phyloP scores from a whole-genome alignment of 2,888 invertebrate species.

The Tetranychus truncatus region DNA sequence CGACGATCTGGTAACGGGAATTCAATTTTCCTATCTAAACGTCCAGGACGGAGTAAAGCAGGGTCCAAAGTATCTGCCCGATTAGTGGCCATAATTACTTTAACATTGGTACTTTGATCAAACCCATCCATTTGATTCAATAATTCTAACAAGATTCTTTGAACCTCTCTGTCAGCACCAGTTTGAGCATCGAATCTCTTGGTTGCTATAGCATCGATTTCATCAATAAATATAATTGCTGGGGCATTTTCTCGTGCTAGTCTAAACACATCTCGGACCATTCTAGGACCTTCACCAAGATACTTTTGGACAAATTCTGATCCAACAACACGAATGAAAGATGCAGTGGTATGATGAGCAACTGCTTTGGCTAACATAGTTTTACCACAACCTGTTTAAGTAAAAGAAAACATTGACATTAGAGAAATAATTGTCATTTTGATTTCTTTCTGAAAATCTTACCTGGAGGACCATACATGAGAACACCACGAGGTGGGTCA shows the following conservation, averaged over 20 bases:
- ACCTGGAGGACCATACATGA: conserved; percentile 11
- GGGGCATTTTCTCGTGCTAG: conserved; percentile 97
- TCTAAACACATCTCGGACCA: conserved; percentile 97
- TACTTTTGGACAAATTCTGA: conserved; percentile 99
- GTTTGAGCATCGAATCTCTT: conserved; percentile 97
- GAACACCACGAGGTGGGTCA: conserved; percentile 60
- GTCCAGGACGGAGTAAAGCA: conserved; percentile 79
- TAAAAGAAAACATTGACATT: background rate
- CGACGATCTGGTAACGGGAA: conserved; percentile 85
- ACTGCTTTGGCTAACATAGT: conserved; percentile 99
- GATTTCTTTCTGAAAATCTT: background rate
- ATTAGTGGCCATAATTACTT: conserved; percentile 92
- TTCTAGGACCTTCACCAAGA: conserved; percentile 92
- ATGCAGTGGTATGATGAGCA: conserved; percentile 93
- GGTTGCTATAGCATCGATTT: conserved; percentile 98
- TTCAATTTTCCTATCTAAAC: conserved; percentile 94
- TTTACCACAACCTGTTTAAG: conserved; percentile 62
- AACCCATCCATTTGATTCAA: conserved; percentile 99
- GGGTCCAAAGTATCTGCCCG: conserved; percentile 95
- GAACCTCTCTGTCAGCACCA: conserved; percentile 93
- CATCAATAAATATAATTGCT: conserved; percentile 98
- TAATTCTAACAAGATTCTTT: conserved; percentile 84
- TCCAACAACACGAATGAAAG: conserved; percentile 95
- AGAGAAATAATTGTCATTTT: background rate
- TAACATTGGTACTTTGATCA: conserved; percentile 99